These are phyloP conservation scores for Siderastrea siderea DNA, from an alignment of 92 coral and sea anemone genomes.

Conservation along the genomic window DNA sequence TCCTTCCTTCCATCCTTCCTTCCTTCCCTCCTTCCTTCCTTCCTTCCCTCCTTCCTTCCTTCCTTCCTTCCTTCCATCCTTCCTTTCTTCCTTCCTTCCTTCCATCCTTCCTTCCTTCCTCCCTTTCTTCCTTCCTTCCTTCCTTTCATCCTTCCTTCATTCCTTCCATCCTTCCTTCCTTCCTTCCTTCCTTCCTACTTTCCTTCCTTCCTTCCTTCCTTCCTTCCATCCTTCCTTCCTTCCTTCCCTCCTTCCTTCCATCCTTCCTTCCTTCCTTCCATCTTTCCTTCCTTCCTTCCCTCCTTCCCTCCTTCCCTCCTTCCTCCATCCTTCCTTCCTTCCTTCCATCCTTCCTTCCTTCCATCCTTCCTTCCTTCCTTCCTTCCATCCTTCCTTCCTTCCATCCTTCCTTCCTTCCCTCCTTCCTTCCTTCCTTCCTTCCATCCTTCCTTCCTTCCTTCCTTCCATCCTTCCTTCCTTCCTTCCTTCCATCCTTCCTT, in stretches of 20 bases:
- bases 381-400: too few species aligned
- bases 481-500: background rate
- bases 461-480: background rate
- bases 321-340: too few species aligned
- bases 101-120: background rate
- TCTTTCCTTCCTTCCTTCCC: background rate
- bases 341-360: too few species aligned
- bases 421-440: background rate
- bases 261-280: background rate
- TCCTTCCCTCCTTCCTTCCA: background rate
- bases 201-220: background rate
- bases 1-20: too few species aligned
- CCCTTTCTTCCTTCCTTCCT: background rate
- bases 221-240: background rate
- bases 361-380: too few species aligned
- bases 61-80: background rate
- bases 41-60: background rate
- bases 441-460: background rate
- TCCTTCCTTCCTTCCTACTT: background rate
- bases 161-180: constrained; percentile 1
- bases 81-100: background rate
- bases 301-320: too few species aligned
- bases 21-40: background rate
- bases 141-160: background rate
- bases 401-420: background rate